phyloP scores from a whole-genome alignment of 2,113 vertebrate species.

The Pedionomus torquatus region DNA sequence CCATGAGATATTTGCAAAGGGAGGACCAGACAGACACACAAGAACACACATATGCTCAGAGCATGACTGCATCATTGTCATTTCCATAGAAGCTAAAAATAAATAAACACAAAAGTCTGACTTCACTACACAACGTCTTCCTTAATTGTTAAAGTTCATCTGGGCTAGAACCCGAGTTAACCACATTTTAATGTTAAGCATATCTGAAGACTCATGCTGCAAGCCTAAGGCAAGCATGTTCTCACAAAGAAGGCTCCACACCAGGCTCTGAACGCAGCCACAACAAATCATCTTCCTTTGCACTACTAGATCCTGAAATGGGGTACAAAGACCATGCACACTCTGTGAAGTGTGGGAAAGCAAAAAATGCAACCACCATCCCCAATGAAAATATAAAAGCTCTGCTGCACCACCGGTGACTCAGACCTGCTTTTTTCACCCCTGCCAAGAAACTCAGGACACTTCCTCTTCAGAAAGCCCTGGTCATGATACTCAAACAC shows the following conservation, averaged over 20 bases:
- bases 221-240: neutral
- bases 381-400: neutral
- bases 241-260: neutral
- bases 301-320: neutral
- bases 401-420: neutral
- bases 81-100: conserved; percentile 23
- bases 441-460: neutral
- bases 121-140: neutral
- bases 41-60: neutral
- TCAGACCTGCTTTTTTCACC: neutral
- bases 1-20: neutral
- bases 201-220: conserved; percentile 10
- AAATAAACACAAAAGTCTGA: conserved; percentile 31
- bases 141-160: conserved; percentile 4
- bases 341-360: neutral
- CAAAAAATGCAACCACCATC: neutral
- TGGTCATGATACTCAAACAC: neutral
- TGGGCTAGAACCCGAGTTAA: neutral
- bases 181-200: conserved; percentile 24
- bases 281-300: neutral
- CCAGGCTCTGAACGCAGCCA: neutral
- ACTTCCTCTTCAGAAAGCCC: neutral
- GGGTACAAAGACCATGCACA: neutral
- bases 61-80: neutral
- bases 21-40: neutral